Evolutionary conservation across 2,888 invertebrate species (phyloP).

Genomic region (Lasioglossum calceatum): DNA sequence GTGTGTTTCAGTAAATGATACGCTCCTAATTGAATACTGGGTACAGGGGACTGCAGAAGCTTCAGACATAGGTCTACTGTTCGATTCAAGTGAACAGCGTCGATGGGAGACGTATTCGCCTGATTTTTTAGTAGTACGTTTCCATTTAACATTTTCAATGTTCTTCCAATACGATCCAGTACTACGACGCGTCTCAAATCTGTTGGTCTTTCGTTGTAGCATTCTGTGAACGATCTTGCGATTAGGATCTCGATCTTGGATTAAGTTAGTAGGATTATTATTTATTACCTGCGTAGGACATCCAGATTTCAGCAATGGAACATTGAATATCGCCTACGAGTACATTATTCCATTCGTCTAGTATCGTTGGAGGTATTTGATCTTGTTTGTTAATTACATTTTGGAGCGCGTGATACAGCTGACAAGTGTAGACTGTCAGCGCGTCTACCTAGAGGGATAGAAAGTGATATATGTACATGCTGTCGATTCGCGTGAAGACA

Average conservation of each 20-base stretch:
- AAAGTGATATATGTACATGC: neutral
- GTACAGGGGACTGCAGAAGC: constrained; percentile 82
- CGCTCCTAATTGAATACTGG: constrained; percentile 85
- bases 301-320: constrained; percentile 86
- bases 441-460: constrained; percentile 64
- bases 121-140: constrained; percentile 71
- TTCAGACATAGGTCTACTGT: constrained; percentile 82
- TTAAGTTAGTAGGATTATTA: neutral
- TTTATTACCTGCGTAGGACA: constrained; percentile 76
- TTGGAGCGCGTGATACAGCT: constrained; percentile 85
- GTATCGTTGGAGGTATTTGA: constrained; percentile 81
- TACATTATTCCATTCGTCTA: constrained; percentile 91
- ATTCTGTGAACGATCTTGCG: constrained; percentile 58
- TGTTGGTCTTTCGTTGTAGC: constrained; percentile 71
- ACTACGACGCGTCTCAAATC: constrained; percentile 68
- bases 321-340: constrained; percentile 88
- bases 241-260: no score
- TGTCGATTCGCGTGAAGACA: neutral
- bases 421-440: constrained; percentile 85
- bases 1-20: constrained; percentile 84
- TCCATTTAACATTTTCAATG: constrained; percentile 76
- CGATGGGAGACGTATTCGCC: neutral
- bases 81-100: constrained; percentile 31
- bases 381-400: constrained; percentile 84
- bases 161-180: constrained; percentile 77